phyloP scores from a whole-genome alignment of 1,140 invertebrate genomes.

The Globodera ellingtonae region DNA sequence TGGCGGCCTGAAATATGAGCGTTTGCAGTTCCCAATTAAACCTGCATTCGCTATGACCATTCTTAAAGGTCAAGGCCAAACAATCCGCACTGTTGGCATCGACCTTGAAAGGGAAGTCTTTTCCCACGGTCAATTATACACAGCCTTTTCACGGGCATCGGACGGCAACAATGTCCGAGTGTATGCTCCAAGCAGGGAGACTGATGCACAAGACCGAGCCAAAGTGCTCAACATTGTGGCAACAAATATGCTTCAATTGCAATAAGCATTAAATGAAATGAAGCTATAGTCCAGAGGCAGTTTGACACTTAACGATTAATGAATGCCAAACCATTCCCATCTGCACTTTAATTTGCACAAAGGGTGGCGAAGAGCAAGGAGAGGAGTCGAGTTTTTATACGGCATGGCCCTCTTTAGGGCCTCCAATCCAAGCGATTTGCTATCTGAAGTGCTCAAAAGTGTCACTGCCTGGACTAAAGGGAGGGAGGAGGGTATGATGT shows the following conservation, averaged over 20 bases:
- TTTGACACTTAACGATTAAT: not conserved
- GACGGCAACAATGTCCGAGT: slow-evolving; percentile 10
- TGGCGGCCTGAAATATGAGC: not conserved
- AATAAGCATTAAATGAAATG: not conserved
- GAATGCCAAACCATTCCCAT: not conserved
- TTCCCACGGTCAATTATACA: slow-evolving; percentile 17
- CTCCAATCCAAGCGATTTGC: too few species aligned
- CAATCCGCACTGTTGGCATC: not conserved
- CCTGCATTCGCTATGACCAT: slow-evolving; percentile 31
- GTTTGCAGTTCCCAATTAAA: slow-evolving; percentile 19
- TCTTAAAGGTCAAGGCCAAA: slow-evolving; percentile 26
- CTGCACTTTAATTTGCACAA: not conserved
- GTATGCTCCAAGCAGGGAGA: slow-evolving; percentile 6
- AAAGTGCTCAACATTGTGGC: slow-evolving; percentile 6
- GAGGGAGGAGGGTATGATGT: not conserved
- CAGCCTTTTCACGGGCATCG: not conserved
- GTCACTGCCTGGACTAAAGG: too few species aligned
- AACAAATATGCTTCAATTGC: not conserved
- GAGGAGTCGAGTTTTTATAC: too few species aligned
- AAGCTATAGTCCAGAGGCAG: not conserved
- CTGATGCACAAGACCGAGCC: not conserved
- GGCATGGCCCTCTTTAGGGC: too few species aligned
- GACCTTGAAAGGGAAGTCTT: slow-evolving; percentile 19
- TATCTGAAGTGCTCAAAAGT: too few species aligned
- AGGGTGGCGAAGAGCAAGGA: too few species aligned